Conservation (phyloP, 2,797 vertebrate genomes). For the Zalophus californianus region DNA sequence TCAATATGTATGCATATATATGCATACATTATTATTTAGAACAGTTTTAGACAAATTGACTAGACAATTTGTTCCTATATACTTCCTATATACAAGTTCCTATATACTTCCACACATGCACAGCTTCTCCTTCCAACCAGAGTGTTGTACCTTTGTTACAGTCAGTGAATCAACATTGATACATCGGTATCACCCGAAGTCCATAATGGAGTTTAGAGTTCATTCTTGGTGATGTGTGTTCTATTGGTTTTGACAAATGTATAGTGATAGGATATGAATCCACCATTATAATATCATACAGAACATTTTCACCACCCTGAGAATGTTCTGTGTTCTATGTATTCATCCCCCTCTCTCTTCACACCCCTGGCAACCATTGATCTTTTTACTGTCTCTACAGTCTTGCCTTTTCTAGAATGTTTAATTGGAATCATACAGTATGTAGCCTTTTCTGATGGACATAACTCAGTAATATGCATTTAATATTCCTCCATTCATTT, state of each 20-base stretch:
- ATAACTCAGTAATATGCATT: background rate
- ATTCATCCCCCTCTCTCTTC: background rate
- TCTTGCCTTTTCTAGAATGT: background rate
- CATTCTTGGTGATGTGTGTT: background rate
- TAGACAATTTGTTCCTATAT: background rate
- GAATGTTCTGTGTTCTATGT: background rate
- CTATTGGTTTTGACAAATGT: background rate
- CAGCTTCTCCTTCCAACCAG: background rate
- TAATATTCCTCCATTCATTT: background rate
- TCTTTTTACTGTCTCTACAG: background rate
- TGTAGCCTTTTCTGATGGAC: background rate
- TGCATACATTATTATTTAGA: background rate
- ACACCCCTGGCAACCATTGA: background rate
- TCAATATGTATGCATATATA: background rate
- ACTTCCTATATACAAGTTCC: background rate
- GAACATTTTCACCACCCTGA: constrained; percentile 8
- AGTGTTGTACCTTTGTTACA: background rate
- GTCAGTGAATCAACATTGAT: background rate
- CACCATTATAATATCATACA: background rate
- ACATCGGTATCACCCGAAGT: background rate
- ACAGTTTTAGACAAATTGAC: background rate
- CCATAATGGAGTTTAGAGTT: background rate
- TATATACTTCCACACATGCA: background rate
- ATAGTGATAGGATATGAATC: background rate
- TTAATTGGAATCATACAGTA: background rate